Percentiles rank a stretch among this genome's conserved stretches.
Conservation (phyloP, 2,888 invertebrate species). For the Petrolisthes manimaculis region DNA sequence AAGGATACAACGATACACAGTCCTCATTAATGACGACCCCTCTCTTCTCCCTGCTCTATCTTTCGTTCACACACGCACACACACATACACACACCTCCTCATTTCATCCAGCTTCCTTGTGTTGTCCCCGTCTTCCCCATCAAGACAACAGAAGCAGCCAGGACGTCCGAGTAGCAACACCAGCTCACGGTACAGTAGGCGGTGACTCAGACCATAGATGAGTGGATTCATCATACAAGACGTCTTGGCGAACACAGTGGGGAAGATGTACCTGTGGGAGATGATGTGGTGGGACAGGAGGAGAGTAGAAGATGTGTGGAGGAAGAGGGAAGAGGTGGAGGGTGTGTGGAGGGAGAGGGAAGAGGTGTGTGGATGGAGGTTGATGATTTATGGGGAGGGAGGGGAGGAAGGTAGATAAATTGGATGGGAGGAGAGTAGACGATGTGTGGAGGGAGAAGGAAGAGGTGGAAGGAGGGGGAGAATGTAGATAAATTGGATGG, state of each 20-base stretch:
- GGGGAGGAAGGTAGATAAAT: neutral
- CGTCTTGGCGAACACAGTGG: conserved; percentile 66
- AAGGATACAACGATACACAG: no score
- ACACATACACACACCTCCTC: neutral
- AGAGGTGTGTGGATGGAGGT: neutral
- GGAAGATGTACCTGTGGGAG: conserved; percentile 66
- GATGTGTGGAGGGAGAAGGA: neutral
- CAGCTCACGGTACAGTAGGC: conserved; percentile 36
- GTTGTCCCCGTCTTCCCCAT: neutral
- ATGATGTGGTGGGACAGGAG: neutral
- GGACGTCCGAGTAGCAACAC: neutral
- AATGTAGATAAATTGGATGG: neutral
- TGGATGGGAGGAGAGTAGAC: neutral
- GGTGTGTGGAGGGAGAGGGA: neutral
- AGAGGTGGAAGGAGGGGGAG: neutral
- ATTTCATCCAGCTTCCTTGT: neutral
- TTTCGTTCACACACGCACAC: neutral
- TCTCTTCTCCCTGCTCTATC: neutral
- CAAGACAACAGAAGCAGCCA: conserved; percentile 7
- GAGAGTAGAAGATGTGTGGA: neutral
- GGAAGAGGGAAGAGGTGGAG: neutral
- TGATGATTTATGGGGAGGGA: neutral
- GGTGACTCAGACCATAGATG: conserved; percentile 66
- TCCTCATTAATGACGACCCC: neutral
- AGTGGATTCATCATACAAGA: conserved; percentile 67